Evolutionary conservation across 2,113 vertebrate genomes (phyloP).

Genomic region (Panthera uncia): DNA sequence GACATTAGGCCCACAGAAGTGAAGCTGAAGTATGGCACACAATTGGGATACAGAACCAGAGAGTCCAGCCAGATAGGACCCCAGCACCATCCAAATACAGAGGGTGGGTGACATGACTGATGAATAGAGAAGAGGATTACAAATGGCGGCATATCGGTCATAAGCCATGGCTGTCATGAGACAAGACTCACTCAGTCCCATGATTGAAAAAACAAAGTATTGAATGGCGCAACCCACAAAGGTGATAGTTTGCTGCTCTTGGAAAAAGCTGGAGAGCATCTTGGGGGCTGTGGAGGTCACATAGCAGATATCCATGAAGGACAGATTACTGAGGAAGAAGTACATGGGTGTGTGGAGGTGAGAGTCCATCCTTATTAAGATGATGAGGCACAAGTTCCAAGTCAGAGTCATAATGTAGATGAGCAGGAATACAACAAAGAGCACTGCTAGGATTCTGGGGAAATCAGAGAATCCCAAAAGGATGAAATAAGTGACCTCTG

Average conservation of each 20-base stretch:
- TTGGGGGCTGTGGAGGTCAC: slow-evolving; percentile 39
- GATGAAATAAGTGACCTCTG: background rate
- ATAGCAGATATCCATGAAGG: slow-evolving; percentile 54
- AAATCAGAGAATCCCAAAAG: slow-evolving; percentile 69
- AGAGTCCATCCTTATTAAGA: slow-evolving; percentile 41
- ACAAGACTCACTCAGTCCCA: slow-evolving; percentile 60
- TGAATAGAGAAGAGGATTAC: slow-evolving; percentile 81
- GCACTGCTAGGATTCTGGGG: background rate
- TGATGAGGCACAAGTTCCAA: slow-evolving; percentile 47
- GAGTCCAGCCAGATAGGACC: background rate
- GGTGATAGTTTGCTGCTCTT: slow-evolving; percentile 22
- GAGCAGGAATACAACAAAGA: slow-evolving; percentile 3
- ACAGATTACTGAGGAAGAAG: slow-evolving; percentile 62
- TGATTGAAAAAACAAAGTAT: slow-evolving; percentile 37
- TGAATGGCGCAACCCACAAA: slow-evolving; percentile 5
- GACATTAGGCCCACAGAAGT: slow-evolving; percentile 57
- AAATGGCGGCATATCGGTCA: slow-evolving; percentile 53
- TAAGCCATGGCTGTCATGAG: slow-evolving; percentile 70
- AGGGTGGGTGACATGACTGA: slow-evolving; percentile 71
- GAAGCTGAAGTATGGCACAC: background rate
- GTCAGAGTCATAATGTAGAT: slow-evolving; percentile 15
- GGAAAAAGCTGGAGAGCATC: slow-evolving; percentile 55
- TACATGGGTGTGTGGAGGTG: slow-evolving; percentile 65
- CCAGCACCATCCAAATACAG: slow-evolving; percentile 1
- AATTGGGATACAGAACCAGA: background rate